Conservation (phyloP, 2,888 invertebrate species). For the Blastobasis lacticolella region DNA sequence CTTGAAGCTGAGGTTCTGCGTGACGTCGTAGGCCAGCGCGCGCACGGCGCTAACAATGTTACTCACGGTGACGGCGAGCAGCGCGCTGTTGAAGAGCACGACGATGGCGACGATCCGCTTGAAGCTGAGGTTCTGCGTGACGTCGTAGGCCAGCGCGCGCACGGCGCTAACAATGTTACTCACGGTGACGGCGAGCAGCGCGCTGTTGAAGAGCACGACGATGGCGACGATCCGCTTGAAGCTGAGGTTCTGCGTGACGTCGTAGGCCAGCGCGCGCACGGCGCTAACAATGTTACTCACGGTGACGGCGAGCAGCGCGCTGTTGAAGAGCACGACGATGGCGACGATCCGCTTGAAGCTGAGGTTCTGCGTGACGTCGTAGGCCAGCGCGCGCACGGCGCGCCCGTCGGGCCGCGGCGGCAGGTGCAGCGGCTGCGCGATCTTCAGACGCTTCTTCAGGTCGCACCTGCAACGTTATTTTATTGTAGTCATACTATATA, state of each 20-base stretch:
- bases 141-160: slow-evolving; percentile 96
- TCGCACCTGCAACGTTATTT: slow-evolving; percentile 81
- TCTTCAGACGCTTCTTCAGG: slow-evolving; percentile 97
- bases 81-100: slow-evolving; percentile 93
- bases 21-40: slow-evolving; percentile 97
- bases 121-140: slow-evolving; percentile 96
- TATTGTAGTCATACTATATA: no score
- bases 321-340: slow-evolving; percentile 94
- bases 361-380: slow-evolving; percentile 97
- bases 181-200: slow-evolving; percentile 92
- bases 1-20: slow-evolving; percentile 97
- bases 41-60: slow-evolving; percentile 91
- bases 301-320: slow-evolving; percentile 90
- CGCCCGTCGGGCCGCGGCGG: slow-evolving; percentile 97
- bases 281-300: no score
- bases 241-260: slow-evolving; percentile 96
- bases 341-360: slow-evolving; percentile 97
- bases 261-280: slow-evolving; percentile 95
- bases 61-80: slow-evolving; percentile 93
- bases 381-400: slow-evolving; percentile 93
- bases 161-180: no score
- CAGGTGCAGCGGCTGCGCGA: slow-evolving; percentile 98
- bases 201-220: slow-evolving; percentile 95
- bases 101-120: slow-evolving; percentile 95
- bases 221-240: slow-evolving; percentile 97